These are phyloP conservation scores for Xyliphius kryptos DNA, from an alignment of 2,113 vertebrate genomes.

Conservation along the genomic window DNA sequence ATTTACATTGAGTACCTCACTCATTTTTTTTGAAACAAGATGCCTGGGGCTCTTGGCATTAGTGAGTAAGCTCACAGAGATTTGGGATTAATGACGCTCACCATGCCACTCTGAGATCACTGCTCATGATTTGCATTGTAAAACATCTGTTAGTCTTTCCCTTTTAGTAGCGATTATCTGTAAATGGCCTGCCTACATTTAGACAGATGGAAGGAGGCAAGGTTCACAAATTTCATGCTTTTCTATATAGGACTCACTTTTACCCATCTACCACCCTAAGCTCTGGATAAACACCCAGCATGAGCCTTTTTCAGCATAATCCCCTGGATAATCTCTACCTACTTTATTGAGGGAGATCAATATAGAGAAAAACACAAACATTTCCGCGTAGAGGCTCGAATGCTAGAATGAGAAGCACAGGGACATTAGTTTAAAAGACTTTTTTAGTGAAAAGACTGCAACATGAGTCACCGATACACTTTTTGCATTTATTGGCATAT, in stretches of 20 bases:
- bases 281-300: slow-evolving; percentile 60
- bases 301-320: slow-evolving; percentile 57
- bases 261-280: slow-evolving; percentile 57
- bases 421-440: slow-evolving; percentile 53
- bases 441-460: too few relatives aligned
- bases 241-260: slow-evolving; percentile 54
- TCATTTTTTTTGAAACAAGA: neutral
- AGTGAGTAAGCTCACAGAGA: slow-evolving; percentile 47
- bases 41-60: slow-evolving; percentile 45
- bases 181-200: slow-evolving; percentile 53
- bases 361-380: slow-evolving; percentile 60
- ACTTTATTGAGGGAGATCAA: slow-evolving; percentile 60
- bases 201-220: slow-evolving; percentile 45
- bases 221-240: slow-evolving; percentile 39
- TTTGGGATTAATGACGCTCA: slow-evolving; percentile 58
- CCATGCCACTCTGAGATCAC: slow-evolving; percentile 52
- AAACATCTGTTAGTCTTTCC: slow-evolving; percentile 60
- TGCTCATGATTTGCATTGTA: slow-evolving; percentile 63
- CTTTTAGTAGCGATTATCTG: slow-evolving; percentile 59
- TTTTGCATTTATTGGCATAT: too few relatives aligned
- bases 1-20: too few relatives aligned
- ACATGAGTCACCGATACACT: too few relatives aligned
- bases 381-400: slow-evolving; percentile 62
- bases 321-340: slow-evolving; percentile 64
- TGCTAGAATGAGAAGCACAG: slow-evolving; percentile 44